Percentiles rank a stretch among this genome's conserved stretches.
Conservation (phyloP, 2,113 vertebrate genomes). For the Channa argus region DNA sequence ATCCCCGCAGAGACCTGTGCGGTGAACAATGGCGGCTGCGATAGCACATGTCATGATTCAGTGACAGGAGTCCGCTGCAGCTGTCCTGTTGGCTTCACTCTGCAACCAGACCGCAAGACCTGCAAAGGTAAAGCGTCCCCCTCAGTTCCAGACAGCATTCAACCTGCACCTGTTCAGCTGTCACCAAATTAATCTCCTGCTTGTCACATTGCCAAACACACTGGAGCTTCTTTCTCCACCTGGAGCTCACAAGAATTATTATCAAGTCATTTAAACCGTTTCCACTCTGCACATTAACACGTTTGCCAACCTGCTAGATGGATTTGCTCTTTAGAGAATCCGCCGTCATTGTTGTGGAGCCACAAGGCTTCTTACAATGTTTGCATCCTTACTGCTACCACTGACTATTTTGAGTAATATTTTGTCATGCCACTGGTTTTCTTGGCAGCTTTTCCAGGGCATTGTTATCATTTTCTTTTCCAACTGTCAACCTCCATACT, state of each 20-base stretch:
- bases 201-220: slow-evolving; percentile 23
- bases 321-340: slow-evolving; percentile 22
- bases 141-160: slow-evolving; percentile 15
- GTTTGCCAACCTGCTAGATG: not conserved
- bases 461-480: slow-evolving; percentile 29
- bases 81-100: slow-evolving; percentile 97
- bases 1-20: slow-evolving; percentile 92
- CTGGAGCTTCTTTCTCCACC: not conserved
- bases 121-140: slow-evolving; percentile 90
- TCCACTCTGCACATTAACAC: not conserved
- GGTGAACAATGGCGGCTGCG: slow-evolving; percentile 97
- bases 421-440: slow-evolving; percentile 29
- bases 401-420: slow-evolving; percentile 15
- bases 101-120: slow-evolving; percentile 95
- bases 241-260: slow-evolving; percentile 18
- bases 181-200: slow-evolving; percentile 13
- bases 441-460: slow-evolving; percentile 34
- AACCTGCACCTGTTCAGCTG: slow-evolving; percentile 35
- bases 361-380: not conserved
- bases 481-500: slow-evolving; percentile 16
- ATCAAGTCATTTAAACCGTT: not conserved
- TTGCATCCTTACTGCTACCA: not conserved
- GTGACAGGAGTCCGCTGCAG: slow-evolving; percentile 95
- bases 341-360: slow-evolving; percentile 16
- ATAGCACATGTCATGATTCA: slow-evolving; percentile 97